Evolutionary conservation across 2,797 vertebrate genomes (phyloP).

Genomic region (Anguilla megastoma): DNA sequence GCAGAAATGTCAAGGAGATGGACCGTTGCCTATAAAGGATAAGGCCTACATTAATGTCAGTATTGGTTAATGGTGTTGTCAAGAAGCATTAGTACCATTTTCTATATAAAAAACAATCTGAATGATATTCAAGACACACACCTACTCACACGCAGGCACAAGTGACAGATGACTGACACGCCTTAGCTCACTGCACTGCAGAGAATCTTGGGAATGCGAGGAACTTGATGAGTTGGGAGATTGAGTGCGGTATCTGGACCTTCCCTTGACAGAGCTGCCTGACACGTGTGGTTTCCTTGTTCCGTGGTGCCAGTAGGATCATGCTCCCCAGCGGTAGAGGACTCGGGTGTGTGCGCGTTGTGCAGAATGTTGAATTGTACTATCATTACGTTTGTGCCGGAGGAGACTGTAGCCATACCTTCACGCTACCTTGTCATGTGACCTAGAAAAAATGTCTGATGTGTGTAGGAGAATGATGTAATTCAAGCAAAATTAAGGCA

Average conservation of each 20-base stretch:
- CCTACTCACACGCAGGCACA: neutral
- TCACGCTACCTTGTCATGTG: neutral
- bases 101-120: neutral
- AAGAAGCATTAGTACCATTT: neutral
- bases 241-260: slow-evolving; percentile 25
- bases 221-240: slow-evolving; percentile 34
- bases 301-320: neutral
- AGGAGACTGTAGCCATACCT: neutral
- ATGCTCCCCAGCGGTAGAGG: neutral
- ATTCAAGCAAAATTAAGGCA: neutral
- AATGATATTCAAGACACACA: neutral
- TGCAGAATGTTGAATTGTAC: neutral
- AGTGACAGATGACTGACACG: slow-evolving; percentile 51
- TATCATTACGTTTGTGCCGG: too few species aligned
- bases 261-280: neutral
- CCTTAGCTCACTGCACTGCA: slow-evolving; percentile 18
- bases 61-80: neutral
- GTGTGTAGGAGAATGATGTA: neutral
- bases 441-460: neutral
- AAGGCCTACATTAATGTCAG: neutral
- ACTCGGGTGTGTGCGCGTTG: neutral
- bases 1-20: too few species aligned
- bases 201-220: slow-evolving; percentile 36
- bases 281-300: neutral
- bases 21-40: neutral